Evolutionary conservation across 2,888 invertebrate genomes (phyloP).

Genomic region (Cryptocheilus praepositus): DNA sequence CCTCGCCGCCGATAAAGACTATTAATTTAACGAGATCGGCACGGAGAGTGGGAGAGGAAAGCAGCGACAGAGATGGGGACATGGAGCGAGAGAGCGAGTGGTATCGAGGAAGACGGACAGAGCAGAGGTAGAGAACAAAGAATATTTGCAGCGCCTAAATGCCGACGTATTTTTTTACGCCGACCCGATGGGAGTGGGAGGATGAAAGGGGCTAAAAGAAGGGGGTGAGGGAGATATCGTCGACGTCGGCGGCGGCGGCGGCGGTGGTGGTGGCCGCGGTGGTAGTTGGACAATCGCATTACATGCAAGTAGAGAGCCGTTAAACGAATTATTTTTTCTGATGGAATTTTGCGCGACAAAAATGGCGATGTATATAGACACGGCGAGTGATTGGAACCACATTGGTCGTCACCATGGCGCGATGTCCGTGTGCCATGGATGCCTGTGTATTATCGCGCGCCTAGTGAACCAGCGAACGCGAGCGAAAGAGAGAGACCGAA

Average conservation of each 20-base stretch:
- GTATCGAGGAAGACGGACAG: neutral
- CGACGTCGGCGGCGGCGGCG: slow-evolving; percentile 19
- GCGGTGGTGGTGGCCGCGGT: too few relatives aligned
- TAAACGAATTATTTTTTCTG: slow-evolving; percentile 23
- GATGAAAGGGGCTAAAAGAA: slow-evolving; percentile 14
- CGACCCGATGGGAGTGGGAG: too few relatives aligned
- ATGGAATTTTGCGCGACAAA: slow-evolving; percentile 22
- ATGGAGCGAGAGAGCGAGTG: neutral
- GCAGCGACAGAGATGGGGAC: neutral
- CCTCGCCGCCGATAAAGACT: too few relatives aligned
- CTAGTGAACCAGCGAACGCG: slow-evolving; percentile 5
- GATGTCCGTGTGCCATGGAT: neutral
- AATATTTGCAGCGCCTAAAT: too few relatives aligned
- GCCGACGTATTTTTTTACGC: too few relatives aligned
- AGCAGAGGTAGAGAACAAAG: neutral
- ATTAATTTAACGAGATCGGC: too few relatives aligned
- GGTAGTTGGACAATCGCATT: slow-evolving; percentile 4
- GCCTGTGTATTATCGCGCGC: slow-evolving; percentile 12
- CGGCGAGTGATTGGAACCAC: slow-evolving; percentile 3
- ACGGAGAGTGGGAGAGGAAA: neutral
- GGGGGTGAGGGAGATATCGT: slow-evolving; percentile 44
- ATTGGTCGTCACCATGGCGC: slow-evolving; percentile 10
- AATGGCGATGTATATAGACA: slow-evolving; percentile 25
- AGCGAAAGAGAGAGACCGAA: neutral
- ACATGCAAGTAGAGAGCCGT: slow-evolving; percentile 8